phyloP scores from a whole-genome alignment of 2,113 vertebrate species.

The Neodontobutis hainanensis region DNA sequence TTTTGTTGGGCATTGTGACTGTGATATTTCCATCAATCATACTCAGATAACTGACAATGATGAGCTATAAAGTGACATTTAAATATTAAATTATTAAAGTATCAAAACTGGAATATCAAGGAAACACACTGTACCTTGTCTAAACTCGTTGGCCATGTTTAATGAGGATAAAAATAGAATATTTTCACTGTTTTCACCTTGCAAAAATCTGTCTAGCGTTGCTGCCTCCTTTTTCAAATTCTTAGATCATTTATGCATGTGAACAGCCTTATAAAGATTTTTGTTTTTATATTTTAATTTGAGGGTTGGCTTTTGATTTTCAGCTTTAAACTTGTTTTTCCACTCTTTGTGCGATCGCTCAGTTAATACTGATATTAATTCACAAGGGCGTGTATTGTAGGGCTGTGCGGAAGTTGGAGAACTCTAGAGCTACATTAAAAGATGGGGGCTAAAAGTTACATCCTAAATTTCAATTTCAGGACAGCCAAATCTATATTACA shows the following conservation, averaged over 20 bases:
- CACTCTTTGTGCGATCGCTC: not conserved
- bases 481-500: not conserved
- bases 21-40: too few relatives aligned
- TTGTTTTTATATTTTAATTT: constrained; percentile 8
- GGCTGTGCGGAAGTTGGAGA: constrained; percentile 9
- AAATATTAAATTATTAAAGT: too few relatives aligned
- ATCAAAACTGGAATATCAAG: too few relatives aligned
- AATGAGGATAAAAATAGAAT: not conserved
- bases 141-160: not conserved
- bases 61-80: too few relatives aligned
- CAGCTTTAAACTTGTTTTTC: not conserved
- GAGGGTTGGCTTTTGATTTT: not conserved
- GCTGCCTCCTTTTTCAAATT: not conserved
- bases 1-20: too few relatives aligned
- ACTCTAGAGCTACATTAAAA: constrained; percentile 44
- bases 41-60: too few relatives aligned
- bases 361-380: constrained; percentile 21
- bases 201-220: not conserved
- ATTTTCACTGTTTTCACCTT: not conserved
- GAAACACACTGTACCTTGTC: not conserved
- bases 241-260: constrained; percentile 7
- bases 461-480: constrained; percentile 26
- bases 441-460: not conserved
- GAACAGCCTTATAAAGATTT: not conserved
- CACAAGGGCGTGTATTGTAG: constrained; percentile 5